Percentiles rank a stretch among this genome's conserved stretches.
phyloP scores from a whole-genome alignment of 2,797 vertebrate genomes.

The Toxotes lorentzi region DNA sequence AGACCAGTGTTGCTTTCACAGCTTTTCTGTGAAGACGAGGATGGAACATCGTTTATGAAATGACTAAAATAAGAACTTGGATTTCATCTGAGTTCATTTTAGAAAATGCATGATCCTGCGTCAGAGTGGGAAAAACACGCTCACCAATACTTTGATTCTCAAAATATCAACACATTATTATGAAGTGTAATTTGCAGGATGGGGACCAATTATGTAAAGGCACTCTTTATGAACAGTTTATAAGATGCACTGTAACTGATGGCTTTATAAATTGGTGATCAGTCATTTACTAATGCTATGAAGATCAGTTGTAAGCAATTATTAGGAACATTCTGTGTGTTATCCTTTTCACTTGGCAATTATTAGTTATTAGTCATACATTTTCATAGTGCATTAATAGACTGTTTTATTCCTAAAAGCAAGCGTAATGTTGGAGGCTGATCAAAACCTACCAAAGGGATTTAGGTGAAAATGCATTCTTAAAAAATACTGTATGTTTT shows the following conservation, averaged over 20 bases:
- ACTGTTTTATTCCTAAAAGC: not conserved
- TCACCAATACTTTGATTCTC: not conserved
- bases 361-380: not conserved
- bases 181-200: conserved; percentile 3
- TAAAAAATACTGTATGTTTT: not conserved
- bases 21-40: conserved; percentile 90
- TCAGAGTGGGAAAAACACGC: not conserved
- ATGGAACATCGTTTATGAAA: conserved; percentile 27
- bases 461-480: not conserved
- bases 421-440: not conserved
- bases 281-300: not conserved
- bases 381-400: not conserved
- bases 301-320: not conserved
- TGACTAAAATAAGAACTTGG: conserved; percentile 27
- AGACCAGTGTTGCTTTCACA: conserved; percentile 95
- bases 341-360: not conserved
- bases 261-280: not conserved
- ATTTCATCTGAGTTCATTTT: not conserved
- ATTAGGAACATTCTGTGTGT: not conserved
- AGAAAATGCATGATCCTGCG: not conserved
- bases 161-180: not conserved
- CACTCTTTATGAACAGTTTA: not conserved
- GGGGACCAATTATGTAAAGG: not conserved
- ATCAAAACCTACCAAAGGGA: not conserved
- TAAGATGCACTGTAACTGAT: not conserved